phyloP scores from a whole-genome alignment of 2,797 vertebrate species.

The Margarornis squamiger region DNA sequence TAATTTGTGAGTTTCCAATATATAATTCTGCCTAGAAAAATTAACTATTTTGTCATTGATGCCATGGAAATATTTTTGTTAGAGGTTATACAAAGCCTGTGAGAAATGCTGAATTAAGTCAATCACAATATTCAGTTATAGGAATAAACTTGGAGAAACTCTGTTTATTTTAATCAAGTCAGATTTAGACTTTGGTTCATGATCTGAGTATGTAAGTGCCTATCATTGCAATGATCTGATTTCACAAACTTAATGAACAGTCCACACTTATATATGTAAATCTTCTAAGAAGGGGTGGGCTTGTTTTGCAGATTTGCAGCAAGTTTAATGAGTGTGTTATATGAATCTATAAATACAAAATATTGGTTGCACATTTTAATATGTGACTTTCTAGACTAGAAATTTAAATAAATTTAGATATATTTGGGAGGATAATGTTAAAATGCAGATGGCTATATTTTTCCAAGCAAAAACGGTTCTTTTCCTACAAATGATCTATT shows the following conservation, averaged over 20 bases:
- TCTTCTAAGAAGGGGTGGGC: not conserved
- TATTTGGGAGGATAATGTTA: not conserved
- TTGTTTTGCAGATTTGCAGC: not conserved
- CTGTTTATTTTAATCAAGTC: not conserved
- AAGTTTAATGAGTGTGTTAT: not conserved
- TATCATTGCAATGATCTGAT: not conserved
- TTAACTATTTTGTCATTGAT: constrained; percentile 6
- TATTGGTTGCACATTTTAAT: not conserved
- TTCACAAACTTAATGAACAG: constrained; percentile 8
- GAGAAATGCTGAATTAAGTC: not conserved
- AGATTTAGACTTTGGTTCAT: not conserved
- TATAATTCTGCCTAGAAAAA: not conserved
- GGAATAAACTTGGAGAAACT: not conserved
- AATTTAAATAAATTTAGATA: not conserved
- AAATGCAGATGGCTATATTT: not conserved
- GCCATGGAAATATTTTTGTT: not conserved
- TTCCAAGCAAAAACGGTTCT: not conserved
- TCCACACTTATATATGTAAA: not conserved
- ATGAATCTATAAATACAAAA: not conserved
- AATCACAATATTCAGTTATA: not conserved
- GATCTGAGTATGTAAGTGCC: not conserved
- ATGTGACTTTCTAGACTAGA: not conserved
- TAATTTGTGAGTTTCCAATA: not conserved
- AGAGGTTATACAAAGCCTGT: not conserved
- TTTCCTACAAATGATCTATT: not conserved